Base-by-base conservation (phyloP, 2,113 vertebrate species). In the Antennarius striatus region DNA sequence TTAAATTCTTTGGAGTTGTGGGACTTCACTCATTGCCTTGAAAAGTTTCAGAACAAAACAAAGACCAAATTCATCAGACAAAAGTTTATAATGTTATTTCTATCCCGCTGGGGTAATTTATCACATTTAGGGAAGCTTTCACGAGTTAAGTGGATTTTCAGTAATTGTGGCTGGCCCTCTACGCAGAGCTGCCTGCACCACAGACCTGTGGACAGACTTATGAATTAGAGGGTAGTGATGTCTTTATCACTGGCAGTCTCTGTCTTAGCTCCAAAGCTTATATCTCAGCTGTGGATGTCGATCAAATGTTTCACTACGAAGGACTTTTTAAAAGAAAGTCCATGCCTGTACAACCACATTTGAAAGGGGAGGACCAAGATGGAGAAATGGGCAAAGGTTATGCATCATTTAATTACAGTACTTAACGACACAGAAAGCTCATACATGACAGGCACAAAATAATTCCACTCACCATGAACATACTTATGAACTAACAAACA, bases 31-130 rank as follows among this genome's bases (percentile, higher is more conserved):
- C 82, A 81, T 86, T 85, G 84, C 29, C 54, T 79, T 17, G 11
- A 63, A 81, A 82, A 81, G 64, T 81, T 90, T 67, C 68, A 50
- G 63, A 86, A 71, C 55, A 60, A 79, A 79, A 85, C 81, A 73
- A 40, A 85, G 68, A 76, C 71, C 51, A 63, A 79, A 79, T 86
- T 86, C 79, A 81, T 90, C 75, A 84, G 84, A 84, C 62, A 84
- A 87, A 90, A 90, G 84, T 90, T 90, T 83, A 63, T 70, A 86
- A 68, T 85, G 88, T 87, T 90, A 85, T 90, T 88, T 79, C 86
- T 81, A 49, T 75, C 58, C 69, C 56, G 29, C 77, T 75, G 51
- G 61, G 83, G 88, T 88, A 87, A 90, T 90, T 90, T 86, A 90
- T 90, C 86, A 87, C 71, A 12, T 88, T 90, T 90, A 90, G 85